phyloP scores from a whole-genome alignment of 1,140 invertebrate species.

The Magallana ariakensis region DNA sequence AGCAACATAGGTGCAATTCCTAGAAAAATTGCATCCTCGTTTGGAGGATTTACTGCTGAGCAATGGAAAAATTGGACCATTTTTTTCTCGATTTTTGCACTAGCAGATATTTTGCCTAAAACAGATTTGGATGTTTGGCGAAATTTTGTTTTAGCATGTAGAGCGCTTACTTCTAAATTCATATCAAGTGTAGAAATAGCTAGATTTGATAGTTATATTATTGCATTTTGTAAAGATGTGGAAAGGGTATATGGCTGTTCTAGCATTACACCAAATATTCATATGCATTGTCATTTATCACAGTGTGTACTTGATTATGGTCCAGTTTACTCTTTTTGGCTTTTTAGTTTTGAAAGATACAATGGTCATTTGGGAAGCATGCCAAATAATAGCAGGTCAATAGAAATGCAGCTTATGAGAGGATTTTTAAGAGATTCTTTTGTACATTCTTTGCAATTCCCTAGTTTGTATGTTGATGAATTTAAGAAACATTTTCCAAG shows the following conservation, averaged over 20 bases:
- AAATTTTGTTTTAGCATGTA: constrained; percentile 57
- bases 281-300: constrained; percentile 56
- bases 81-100: constrained; percentile 52
- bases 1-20: constrained; percentile 31
- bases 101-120: constrained; percentile 46
- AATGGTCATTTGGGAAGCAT: constrained; percentile 53
- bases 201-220: background rate
- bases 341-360: constrained; percentile 50
- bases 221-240: constrained; percentile 52
- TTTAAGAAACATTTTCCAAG: constrained; percentile 19
- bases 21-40: constrained; percentile 36
- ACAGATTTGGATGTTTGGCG: constrained; percentile 46
- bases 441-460: background rate
- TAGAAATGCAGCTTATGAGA: constrained; percentile 50
- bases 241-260: constrained; percentile 37
- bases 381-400: background rate
- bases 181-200: background rate
- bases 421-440: constrained; percentile 36
- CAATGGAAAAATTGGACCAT: constrained; percentile 29
- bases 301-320: constrained; percentile 58
- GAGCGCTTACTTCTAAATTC: background rate
- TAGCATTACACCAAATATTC: constrained; percentile 59
- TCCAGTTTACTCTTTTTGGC: constrained; percentile 61
- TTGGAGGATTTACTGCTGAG: constrained; percentile 46
- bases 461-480: constrained; percentile 16